Evolutionary conservation across 2,888 invertebrate genomes (phyloP).

Genomic region (Trileptium ribeirensis): DNA sequence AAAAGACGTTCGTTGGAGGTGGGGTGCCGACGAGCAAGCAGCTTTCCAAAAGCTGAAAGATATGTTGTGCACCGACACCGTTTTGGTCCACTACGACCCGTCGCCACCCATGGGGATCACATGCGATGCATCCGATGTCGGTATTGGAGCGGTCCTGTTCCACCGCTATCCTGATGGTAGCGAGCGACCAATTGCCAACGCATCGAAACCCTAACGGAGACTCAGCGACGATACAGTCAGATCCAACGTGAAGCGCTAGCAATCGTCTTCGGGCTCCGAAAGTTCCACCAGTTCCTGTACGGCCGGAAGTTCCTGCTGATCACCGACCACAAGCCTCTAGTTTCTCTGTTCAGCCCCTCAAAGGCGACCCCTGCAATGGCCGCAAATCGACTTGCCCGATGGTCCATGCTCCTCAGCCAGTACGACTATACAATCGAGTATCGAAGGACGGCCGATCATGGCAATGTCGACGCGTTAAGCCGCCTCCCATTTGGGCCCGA

Average conservation of each 20-base stretch:
- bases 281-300: conserved; percentile 40
- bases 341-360: conserved; percentile 37
- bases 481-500: conserved; percentile 13
- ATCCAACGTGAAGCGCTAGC: background rate
- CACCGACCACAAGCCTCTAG: conserved; percentile 41
- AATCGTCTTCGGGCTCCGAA: conserved; percentile 30
- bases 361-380: background rate
- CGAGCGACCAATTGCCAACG: background rate
- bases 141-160: background rate
- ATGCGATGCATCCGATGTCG: background rate
- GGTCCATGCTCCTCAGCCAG: background rate
- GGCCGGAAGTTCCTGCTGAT: conserved; percentile 39
- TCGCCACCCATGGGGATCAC: background rate
- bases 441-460: background rate
- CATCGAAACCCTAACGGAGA: background rate
- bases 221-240: background rate
- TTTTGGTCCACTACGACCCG: background rate
- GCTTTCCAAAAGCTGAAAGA: background rate
- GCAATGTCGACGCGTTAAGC: background rate
- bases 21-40: background rate
- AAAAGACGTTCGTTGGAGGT: background rate
- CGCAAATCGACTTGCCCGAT: conserved; percentile 38
- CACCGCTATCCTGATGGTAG: background rate
- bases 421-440: background rate
- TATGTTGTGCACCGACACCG: background rate